Conservation (phyloP, 2,888 invertebrate genomes). For the Pyrrhosoma nymphula region DNA sequence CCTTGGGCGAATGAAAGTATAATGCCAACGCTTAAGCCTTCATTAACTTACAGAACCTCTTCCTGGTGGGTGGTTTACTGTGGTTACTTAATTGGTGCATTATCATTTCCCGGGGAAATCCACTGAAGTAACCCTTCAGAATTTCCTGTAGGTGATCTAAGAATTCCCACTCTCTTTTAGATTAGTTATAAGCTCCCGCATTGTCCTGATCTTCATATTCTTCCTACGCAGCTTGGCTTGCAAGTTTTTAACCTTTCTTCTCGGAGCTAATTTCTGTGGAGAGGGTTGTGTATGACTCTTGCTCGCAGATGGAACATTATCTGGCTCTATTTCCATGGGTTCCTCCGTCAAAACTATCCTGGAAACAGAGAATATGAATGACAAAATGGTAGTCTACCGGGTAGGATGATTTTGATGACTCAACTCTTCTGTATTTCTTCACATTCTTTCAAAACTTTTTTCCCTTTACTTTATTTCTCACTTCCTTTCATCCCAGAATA, state of each 20-base stretch:
- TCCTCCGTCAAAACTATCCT: too few species aligned
- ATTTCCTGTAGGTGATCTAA: background rate
- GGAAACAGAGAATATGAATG: too few species aligned
- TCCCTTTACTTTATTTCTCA: too few species aligned
- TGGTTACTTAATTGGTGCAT: too few species aligned
- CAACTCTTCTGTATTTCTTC: too few species aligned
- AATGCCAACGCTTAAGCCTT: background rate
- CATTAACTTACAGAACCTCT: background rate
- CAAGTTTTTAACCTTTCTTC: background rate
- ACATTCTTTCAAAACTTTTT: too few species aligned
- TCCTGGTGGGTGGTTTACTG: background rate
- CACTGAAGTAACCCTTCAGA: background rate
- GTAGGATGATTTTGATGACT: too few species aligned
- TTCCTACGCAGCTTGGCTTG: background rate
- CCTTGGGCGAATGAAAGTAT: background rate
- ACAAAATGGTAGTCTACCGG: too few species aligned
- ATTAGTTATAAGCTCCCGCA: background rate
- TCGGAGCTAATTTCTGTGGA: background rate
- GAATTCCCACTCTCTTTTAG: background rate
- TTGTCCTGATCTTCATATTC: background rate
- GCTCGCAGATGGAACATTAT: background rate
- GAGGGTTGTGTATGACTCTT: background rate
- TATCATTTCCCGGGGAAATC: too few species aligned
- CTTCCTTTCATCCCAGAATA: too few species aligned
- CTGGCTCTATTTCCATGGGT: background rate